Conservation (phyloP, 2,888 invertebrate genomes). For the Alloplasta piceator region DNA sequence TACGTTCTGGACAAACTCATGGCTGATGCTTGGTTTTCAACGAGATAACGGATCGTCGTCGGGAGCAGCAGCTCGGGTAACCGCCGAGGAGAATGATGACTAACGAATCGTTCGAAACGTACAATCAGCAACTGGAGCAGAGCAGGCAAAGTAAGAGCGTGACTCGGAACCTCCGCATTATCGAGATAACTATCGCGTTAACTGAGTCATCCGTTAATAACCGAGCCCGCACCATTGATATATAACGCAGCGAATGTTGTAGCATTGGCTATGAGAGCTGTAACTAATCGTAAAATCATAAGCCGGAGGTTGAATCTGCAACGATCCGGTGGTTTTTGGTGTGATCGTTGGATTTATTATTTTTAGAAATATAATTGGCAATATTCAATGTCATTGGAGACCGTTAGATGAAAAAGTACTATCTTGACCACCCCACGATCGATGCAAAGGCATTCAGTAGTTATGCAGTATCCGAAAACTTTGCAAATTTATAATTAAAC, state of each 20-base stretch:
- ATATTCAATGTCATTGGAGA: not conserved
- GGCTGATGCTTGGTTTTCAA: not conserved
- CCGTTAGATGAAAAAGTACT: not conserved
- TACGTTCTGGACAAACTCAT: not conserved
- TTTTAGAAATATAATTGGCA: too few species aligned
- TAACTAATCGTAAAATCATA: not conserved
- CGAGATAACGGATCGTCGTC: not conserved
- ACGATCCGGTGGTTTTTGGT: not conserved
- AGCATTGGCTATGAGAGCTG: not conserved
- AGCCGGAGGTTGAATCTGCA: slow-evolving; percentile 8
- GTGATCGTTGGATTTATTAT: not conserved
- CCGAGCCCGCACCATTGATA: slow-evolving; percentile 41
- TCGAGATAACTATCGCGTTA: slow-evolving; percentile 69
- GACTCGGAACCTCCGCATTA: slow-evolving; percentile 69
- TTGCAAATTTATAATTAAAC: too few species aligned
- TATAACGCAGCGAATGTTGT: slow-evolving; percentile 27
- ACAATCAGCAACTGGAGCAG: slow-evolving; percentile 76
- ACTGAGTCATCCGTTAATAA: slow-evolving; percentile 73
- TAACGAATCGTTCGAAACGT: slow-evolving; percentile 74
- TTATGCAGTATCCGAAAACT: too few species aligned
- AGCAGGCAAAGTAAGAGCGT: slow-evolving; percentile 41
- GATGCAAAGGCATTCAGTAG: too few species aligned
- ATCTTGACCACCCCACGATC: too few species aligned
- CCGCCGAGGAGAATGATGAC: slow-evolving; percentile 64
- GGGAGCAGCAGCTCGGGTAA: slow-evolving; percentile 3